Evolutionary conservation across 1,140 invertebrate species (phyloP).

Genomic region (Copidosoma floridanum): DNA sequence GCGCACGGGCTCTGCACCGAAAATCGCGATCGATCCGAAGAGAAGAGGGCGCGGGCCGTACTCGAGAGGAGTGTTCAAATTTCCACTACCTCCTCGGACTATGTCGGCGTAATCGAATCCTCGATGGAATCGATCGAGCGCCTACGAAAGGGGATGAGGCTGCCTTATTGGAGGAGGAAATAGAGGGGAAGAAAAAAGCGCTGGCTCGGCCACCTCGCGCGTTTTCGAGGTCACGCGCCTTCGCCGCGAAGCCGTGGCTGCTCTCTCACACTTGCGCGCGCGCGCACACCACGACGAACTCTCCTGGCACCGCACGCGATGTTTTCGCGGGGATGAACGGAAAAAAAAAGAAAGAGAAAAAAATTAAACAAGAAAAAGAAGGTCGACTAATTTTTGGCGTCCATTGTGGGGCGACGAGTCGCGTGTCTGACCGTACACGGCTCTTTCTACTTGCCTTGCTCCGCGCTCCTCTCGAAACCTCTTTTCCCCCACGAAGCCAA

Average conservation of each 20-base stretch:
- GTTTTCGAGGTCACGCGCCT: slow-evolving; percentile 15
- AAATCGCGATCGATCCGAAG: neutral
- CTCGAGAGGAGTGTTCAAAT: too few relatives aligned
- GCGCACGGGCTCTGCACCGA: too few relatives aligned
- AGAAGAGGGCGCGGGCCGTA: too few relatives aligned
- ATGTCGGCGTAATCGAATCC: neutral
- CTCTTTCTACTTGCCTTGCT: neutral
- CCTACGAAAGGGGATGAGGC: neutral
- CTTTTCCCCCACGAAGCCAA: too few relatives aligned
- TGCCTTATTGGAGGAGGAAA: neutral
- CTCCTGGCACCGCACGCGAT: too few relatives aligned
- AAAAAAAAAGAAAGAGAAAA: too few relatives aligned
- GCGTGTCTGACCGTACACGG: neutral
- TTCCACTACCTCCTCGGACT: neutral
- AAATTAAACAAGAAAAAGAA: too few relatives aligned
- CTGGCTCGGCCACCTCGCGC: neutral
- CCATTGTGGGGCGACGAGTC: too few relatives aligned
- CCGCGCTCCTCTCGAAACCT: neutral
- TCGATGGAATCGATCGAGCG: slow-evolving; percentile 15
- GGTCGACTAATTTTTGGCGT: too few relatives aligned
- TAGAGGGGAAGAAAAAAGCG: neutral
- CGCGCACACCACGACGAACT: neutral
- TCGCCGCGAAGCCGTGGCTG: neutral
- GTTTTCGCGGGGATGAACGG: too few relatives aligned
- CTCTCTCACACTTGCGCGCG: neutral